A percentile compares a stretch with the other conserved stretches of the same genome.
phyloP scores from a whole-genome alignment of 2,113 vertebrate genomes.

The Cyrtonyx montezumae region DNA sequence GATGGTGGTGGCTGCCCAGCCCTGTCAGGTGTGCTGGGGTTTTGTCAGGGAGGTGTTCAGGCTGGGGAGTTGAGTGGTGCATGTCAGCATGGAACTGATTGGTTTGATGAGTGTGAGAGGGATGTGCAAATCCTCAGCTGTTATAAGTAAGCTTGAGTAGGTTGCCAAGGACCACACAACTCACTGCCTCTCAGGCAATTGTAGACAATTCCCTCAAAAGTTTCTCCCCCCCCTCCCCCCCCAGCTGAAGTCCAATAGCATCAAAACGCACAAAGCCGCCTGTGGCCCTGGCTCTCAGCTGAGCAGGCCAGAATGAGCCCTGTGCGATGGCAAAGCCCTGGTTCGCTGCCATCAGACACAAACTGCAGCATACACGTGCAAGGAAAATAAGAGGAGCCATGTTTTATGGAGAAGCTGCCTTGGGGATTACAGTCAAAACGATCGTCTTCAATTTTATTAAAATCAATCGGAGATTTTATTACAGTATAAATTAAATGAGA shows the following conservation, averaged over 20 bases:
- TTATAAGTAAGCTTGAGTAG: background rate
- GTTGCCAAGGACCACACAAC: background rate
- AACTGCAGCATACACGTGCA: background rate
- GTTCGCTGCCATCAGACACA: background rate
- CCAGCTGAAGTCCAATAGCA: background rate
- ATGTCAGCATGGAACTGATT: fast-evolving
- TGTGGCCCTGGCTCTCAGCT: background rate
- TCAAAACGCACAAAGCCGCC: background rate
- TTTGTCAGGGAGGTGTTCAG: background rate
- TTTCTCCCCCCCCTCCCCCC: background rate
- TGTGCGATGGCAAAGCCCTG: background rate
- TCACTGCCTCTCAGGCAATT: background rate
- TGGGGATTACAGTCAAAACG: constrained; percentile 71
- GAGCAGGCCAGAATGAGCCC: background rate
- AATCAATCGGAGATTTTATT: constrained; percentile 80
- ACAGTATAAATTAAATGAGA: constrained; percentile 75
- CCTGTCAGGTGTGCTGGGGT: fast-evolving
- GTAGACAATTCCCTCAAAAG: background rate
- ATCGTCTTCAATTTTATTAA: constrained; percentile 80
- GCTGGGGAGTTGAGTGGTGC: fast-evolving
- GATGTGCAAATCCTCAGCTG: fast-evolving
- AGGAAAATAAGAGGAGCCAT: constrained; percentile 37
- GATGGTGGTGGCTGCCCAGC: background rate
- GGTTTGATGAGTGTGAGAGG: background rate
- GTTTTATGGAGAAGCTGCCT: constrained; percentile 64